These are phyloP conservation scores for Galeopsomyia nigrocyanea DNA, from an alignment of 2,888 invertebrate species.

Conservation along the genomic window DNA sequence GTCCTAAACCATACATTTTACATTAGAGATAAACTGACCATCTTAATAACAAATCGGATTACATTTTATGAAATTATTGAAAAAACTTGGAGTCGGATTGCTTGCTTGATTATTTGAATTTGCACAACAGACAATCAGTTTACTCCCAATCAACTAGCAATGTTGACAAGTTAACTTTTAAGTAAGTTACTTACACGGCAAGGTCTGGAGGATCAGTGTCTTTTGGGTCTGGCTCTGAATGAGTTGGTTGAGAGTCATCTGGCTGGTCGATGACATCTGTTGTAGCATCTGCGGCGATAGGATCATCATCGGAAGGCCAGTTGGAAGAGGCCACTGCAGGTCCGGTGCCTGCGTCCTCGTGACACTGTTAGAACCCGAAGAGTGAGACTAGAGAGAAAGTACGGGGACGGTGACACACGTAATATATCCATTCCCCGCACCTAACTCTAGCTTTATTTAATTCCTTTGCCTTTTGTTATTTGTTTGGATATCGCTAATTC, in stretches of 20 bases:
- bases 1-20: too few relatives aligned
- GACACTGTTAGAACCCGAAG: slow-evolving; percentile 68
- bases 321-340: slow-evolving; percentile 50
- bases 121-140: too few relatives aligned
- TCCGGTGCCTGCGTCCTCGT: slow-evolving; percentile 65
- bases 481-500: too few relatives aligned
- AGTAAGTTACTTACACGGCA: slow-evolving; percentile 23
- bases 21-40: too few relatives aligned
- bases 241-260: background rate
- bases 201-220: slow-evolving; percentile 1
- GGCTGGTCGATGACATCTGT: background rate
- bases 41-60: too few relatives aligned
- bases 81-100: too few relatives aligned
- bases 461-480: too few relatives aligned
- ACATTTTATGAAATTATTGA: too few relatives aligned
- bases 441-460: slow-evolving; percentile 33
- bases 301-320: background rate
- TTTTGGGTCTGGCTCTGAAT: background rate
- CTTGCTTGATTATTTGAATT: too few relatives aligned
- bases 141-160: too few relatives aligned
- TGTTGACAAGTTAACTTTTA: too few relatives aligned
- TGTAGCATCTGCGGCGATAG: background rate
- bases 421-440: slow-evolving; percentile 55
- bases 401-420: slow-evolving; percentile 53
- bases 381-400: slow-evolving; percentile 61